A percentile compares a stretch with the other conserved stretches of the same genome.
Evolutionary conservation across 2,888 invertebrate species (phyloP).

Genomic region (Nomada fabriciana): DNA sequence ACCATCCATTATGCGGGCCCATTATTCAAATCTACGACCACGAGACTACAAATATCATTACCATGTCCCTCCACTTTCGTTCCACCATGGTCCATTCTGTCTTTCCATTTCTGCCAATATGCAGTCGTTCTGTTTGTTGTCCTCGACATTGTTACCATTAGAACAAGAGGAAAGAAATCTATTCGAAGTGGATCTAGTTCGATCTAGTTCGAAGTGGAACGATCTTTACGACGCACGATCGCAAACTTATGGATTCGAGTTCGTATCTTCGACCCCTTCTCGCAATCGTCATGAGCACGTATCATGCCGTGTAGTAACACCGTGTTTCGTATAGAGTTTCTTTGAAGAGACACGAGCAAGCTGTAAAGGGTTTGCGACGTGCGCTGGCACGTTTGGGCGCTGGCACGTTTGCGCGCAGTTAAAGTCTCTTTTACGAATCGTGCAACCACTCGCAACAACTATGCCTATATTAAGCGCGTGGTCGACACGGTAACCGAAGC

Average conservation of each 20-base stretch:
- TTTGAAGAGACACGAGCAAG: background rate
- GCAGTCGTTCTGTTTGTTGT: constrained; percentile 41
- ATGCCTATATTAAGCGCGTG: constrained; percentile 58
- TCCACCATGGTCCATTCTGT: constrained; percentile 3
- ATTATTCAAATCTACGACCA: constrained; percentile 76
- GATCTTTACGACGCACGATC: constrained; percentile 35
- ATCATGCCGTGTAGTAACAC: no score
- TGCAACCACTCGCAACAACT: constrained; percentile 40
- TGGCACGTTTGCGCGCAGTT: constrained; percentile 14
- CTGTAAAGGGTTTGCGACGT: background rate
- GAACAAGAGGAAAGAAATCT: background rate
- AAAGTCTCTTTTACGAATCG: constrained; percentile 29
- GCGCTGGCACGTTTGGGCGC: constrained; percentile 5
- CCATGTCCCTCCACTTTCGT: constrained; percentile 26
- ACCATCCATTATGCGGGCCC: constrained; percentile 76
- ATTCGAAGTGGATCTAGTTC: no score
- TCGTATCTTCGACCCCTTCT: background rate
- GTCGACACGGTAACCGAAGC: constrained; percentile 46
- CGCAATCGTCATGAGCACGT: no score
- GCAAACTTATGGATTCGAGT: background rate
- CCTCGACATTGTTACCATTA: background rate
- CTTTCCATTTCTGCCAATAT: constrained; percentile 19
- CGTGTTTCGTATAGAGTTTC: no score
- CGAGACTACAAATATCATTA: constrained; percentile 75
- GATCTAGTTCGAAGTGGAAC: no score